These are phyloP conservation scores for Tortrix viridana DNA, from an alignment of 2,888 invertebrate genomes.

Conservation along the genomic window DNA sequence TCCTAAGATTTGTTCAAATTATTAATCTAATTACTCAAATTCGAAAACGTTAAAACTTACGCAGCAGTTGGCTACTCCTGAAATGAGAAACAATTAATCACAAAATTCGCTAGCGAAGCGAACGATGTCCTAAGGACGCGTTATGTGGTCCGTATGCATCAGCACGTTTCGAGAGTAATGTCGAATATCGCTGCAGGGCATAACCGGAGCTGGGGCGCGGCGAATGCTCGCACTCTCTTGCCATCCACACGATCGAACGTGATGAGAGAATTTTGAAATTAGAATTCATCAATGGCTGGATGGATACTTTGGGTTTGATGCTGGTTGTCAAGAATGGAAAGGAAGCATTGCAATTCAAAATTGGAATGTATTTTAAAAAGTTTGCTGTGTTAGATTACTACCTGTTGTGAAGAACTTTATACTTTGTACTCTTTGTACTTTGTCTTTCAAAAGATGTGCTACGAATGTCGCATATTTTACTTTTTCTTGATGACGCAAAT, in stretches of 20 bases:
- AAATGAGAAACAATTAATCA: slow-evolving; percentile 12
- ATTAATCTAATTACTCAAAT: too few relatives aligned
- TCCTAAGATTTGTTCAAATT: too few relatives aligned
- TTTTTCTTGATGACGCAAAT: too few relatives aligned
- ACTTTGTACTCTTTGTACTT: too few relatives aligned
- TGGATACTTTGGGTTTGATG: too few relatives aligned
- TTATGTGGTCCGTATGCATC: slow-evolving; percentile 57
- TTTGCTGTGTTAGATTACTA: too few relatives aligned
- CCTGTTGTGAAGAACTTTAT: too few relatives aligned
- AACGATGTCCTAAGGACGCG: slow-evolving; percentile 24
- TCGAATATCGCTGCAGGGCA: slow-evolving; percentile 61
- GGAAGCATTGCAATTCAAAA: too few relatives aligned
- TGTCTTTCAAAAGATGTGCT: too few relatives aligned
- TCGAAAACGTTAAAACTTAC: neutral
- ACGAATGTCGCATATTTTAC: too few relatives aligned
- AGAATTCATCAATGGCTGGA: neutral
- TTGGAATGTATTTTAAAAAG: too few relatives aligned
- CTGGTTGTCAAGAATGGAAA: too few relatives aligned
- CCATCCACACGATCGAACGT: slow-evolving; percentile 27
- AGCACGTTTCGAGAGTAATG: slow-evolving; percentile 67
- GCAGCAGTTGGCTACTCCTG: neutral
- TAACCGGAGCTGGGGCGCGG: slow-evolving; percentile 51
- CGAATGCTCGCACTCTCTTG: slow-evolving; percentile 45
- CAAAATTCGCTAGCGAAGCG: slow-evolving; percentile 15
- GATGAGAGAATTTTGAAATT: slow-evolving; percentile 28